Evolutionary conservation across 1,140 invertebrate genomes (phyloP).

Genomic region (Drosophila varians): DNA sequence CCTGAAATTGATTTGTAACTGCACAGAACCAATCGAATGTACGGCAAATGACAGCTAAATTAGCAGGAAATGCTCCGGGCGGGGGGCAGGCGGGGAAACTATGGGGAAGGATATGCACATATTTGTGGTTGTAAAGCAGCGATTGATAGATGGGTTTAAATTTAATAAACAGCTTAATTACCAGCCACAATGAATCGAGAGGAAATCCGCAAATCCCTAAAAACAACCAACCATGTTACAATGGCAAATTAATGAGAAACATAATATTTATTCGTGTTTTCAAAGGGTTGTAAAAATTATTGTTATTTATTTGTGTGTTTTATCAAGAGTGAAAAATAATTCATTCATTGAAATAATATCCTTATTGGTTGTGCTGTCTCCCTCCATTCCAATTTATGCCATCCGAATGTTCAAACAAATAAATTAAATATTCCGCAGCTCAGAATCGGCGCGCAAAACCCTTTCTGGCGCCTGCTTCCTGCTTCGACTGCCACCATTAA

Average conservation of each 20-base stretch:
- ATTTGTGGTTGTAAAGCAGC: neutral
- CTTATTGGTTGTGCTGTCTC: neutral
- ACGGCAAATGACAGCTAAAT: slow-evolving; percentile 22
- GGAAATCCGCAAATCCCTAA: slow-evolving; percentile 15
- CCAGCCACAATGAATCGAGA: slow-evolving; percentile 1
- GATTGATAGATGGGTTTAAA: neutral
- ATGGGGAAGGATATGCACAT: too few relatives aligned
- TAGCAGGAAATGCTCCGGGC: slow-evolving; percentile 4
- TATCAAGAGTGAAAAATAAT: neutral
- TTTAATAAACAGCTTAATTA: slow-evolving; percentile 31
- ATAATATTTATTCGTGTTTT: neutral
- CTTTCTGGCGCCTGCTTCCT: slow-evolving; percentile 12
- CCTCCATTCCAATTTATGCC: neutral
- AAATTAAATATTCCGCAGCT: slow-evolving; percentile 3
- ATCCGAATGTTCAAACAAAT: neutral
- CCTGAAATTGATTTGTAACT: slow-evolving; percentile 34
- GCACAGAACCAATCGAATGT: slow-evolving; percentile 23
- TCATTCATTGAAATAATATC: neutral
- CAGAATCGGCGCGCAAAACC: slow-evolving; percentile 9
- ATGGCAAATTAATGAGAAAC: neutral
- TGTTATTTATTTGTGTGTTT: neutral
- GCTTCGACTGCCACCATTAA: slow-evolving; percentile 57
- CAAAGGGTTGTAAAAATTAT: neutral
- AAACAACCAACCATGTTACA: slow-evolving; percentile 5
- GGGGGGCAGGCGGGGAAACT: neutral